A percentile compares a stretch with the other conserved stretches of the same genome.
Evolutionary conservation across 2,888 invertebrate species (phyloP).

Genomic region (Drosophila koepferae): DNA sequence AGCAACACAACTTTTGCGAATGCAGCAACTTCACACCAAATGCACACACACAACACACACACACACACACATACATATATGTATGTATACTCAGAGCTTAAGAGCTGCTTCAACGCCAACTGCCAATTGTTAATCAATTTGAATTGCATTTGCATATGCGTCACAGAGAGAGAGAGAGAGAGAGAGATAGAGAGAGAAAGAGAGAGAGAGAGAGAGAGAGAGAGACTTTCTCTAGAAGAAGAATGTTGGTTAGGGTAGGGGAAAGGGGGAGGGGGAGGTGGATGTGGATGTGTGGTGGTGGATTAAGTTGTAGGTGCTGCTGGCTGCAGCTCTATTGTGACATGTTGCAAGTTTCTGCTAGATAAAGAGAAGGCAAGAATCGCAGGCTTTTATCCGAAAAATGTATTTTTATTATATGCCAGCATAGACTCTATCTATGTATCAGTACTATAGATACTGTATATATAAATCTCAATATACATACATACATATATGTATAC

Average conservation of each 20-base stretch:
- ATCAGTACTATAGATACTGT: background rate
- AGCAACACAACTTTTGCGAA: conserved; percentile 31
- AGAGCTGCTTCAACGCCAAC: conserved; percentile 4
- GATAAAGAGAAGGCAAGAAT: background rate
- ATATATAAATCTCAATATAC: background rate
- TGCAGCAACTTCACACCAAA: conserved; percentile 28
- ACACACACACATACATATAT: conserved; percentile 3
- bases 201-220: background rate
- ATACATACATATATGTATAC: background rate
- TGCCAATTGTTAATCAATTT: conserved; percentile 33
- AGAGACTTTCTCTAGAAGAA: too few species aligned
- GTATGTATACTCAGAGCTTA: background rate
- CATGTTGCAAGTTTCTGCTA: background rate
- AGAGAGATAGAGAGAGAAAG: background rate
- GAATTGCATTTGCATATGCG: conserved; percentile 40
- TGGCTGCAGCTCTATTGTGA: background rate
- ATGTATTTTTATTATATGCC: conserved; percentile 49
- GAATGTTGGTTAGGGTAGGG: background rate
- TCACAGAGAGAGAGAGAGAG: background rate
- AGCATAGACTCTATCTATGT: background rate
- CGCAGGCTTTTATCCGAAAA: conserved; percentile 11
- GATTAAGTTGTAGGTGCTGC: background rate
- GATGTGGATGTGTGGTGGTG: too few species aligned
- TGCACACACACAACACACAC: too few species aligned
- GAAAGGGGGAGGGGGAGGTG: background rate